Evolutionary conservation across 2,888 invertebrate genomes (phyloP).

Genomic region (Nymphalis urticae): DNA sequence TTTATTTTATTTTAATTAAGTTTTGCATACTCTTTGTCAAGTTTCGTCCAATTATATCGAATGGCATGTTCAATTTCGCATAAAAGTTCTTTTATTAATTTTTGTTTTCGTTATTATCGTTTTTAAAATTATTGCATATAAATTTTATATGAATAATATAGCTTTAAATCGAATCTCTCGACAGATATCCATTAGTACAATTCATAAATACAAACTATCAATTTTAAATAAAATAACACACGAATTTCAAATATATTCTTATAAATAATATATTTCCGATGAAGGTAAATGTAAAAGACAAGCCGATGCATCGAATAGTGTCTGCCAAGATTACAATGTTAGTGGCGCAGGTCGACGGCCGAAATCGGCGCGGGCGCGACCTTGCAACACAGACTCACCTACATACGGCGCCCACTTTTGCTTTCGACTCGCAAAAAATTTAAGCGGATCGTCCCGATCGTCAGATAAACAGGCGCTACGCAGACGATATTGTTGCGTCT

Average conservation of each 20-base stretch:
- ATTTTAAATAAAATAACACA: neutral
- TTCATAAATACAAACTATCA: neutral
- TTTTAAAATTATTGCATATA: neutral
- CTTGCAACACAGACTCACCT: conserved; percentile 76
- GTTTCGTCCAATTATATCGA: neutral
- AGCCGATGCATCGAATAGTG: conserved; percentile 23
- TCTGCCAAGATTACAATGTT: conserved; percentile 42
- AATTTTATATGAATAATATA: neutral
- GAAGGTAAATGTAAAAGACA: conserved; percentile 33
- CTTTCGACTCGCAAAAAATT: conserved; percentile 79
- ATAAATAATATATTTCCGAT: conserved; percentile 27
- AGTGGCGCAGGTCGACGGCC: conserved; percentile 69
- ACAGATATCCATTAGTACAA: neutral
- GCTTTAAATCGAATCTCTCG: neutral
- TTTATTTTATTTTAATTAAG: too few relatives aligned
- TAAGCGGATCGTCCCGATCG: conserved; percentile 33
- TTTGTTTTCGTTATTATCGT: neutral
- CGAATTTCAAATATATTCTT: conserved; percentile 10
- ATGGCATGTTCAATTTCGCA: neutral
- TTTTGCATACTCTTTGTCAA: too few relatives aligned
- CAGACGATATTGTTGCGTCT: conserved; percentile 1
- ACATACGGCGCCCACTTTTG: conserved; percentile 79
- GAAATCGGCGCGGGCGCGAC: conserved; percentile 79
- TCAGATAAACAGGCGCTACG: conserved; percentile 21
- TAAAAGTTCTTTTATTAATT: neutral